Conservation (phyloP, 2,888 invertebrate species). For the Psylliodes chrysocephalus region DNA sequence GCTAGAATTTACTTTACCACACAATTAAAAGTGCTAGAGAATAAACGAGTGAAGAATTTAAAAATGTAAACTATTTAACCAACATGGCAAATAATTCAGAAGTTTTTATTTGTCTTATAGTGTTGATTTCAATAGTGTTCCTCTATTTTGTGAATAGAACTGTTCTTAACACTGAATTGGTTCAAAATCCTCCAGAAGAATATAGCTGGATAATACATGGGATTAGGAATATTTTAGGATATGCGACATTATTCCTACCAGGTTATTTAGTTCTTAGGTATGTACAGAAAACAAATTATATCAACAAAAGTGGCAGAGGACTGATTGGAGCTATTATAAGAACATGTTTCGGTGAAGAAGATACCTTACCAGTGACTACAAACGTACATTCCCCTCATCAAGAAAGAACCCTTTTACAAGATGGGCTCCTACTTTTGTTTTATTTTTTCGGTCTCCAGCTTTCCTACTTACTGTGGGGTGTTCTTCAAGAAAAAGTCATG, state of each 20-base stretch:
- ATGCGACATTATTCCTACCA: conserved; percentile 88
- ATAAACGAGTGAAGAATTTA: background rate
- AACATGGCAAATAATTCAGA: conserved; percentile 61
- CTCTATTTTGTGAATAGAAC: conserved; percentile 57
- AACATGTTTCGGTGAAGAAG: conserved; percentile 68
- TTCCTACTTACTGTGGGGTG: conserved; percentile 94
- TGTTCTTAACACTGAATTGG: conserved; percentile 56
- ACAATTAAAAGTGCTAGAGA: background rate
- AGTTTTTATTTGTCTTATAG: conserved; percentile 58
- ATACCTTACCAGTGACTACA: conserved; percentile 57
- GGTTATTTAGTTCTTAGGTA: conserved; percentile 86
- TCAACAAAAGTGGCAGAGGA: conserved; percentile 75
- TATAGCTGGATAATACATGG: conserved; percentile 83
- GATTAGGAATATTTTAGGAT: conserved; percentile 84
- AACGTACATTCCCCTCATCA: conserved; percentile 29
- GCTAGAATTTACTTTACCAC: background rate
- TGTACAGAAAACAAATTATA: conserved; percentile 79
- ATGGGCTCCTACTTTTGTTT: conserved; percentile 72
- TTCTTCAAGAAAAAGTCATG: conserved; percentile 98
- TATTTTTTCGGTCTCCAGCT: conserved; percentile 91
- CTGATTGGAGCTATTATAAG: conserved; percentile 64
- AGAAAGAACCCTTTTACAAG: conserved; percentile 67
- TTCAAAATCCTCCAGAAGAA: conserved; percentile 65
- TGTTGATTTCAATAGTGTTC: conserved; percentile 42
- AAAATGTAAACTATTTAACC: conserved; percentile 13